Evolutionary conservation across 2,797 vertebrate genomes (phyloP).

Genomic region (Protosalanx chinensis): DNA sequence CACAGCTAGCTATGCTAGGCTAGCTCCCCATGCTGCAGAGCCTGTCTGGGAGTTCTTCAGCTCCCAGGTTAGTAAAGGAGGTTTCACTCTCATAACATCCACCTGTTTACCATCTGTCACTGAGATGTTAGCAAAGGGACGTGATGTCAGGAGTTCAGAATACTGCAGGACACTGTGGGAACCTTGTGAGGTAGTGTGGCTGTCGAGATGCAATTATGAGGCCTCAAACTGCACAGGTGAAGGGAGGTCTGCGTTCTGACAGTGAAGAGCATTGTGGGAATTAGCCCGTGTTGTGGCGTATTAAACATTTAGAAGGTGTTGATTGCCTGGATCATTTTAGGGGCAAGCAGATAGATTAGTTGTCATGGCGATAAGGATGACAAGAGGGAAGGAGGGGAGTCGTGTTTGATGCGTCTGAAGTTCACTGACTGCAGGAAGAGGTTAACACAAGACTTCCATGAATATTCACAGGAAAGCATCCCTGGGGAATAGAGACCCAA

Average conservation of each 20-base stretch:
- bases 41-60: not conserved
- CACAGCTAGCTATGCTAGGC: not conserved
- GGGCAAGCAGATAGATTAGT: slow-evolving; percentile 33
- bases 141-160: slow-evolving; percentile 43
- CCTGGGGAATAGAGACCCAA: slow-evolving; percentile 64
- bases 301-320: slow-evolving; percentile 57
- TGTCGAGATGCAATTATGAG: slow-evolving; percentile 50
- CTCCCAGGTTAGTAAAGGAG: not conserved
- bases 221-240: slow-evolving; percentile 28
- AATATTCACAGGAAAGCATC: slow-evolving; percentile 61
- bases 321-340: slow-evolving; percentile 44
- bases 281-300: slow-evolving; percentile 34
- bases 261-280: slow-evolving; percentile 56
- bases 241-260: slow-evolving; percentile 43
- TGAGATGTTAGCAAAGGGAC: slow-evolving; percentile 10
- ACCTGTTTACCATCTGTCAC: slow-evolving; percentile 35
- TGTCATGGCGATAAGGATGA: slow-evolving; percentile 44
- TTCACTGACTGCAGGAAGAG: slow-evolving; percentile 55
- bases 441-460: slow-evolving; percentile 54
- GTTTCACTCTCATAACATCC: not conserved
- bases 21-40: not conserved
- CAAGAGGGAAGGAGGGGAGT: slow-evolving; percentile 21
- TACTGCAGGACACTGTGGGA: slow-evolving; percentile 40
- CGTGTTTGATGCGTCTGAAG: slow-evolving; percentile 41
- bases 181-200: slow-evolving; percentile 38